These are phyloP conservation scores for Sparidentex hasta DNA, from an alignment of 2,797 vertebrate species.

Conservation along the genomic window DNA sequence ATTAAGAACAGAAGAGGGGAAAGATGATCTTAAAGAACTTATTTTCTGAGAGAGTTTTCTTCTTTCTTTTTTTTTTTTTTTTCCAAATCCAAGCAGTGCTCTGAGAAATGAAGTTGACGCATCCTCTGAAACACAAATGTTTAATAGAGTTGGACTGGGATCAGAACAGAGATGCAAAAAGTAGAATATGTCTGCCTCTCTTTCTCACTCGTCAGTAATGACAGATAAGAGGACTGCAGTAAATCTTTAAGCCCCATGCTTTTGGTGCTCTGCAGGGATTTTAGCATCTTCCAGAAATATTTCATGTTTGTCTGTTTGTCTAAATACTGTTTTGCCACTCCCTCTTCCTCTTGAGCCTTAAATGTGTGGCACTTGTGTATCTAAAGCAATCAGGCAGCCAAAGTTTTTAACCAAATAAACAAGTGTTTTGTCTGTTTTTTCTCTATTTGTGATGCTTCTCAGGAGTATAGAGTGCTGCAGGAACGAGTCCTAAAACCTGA, in stretches of 20 bases:
- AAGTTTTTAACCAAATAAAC: conserved; percentile 66
- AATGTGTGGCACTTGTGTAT: conserved; percentile 62
- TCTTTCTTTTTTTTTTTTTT: conserved; percentile 34
- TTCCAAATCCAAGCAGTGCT: conserved; percentile 72
- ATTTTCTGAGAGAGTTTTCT: conserved; percentile 78
- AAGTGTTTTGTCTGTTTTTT: conserved; percentile 45
- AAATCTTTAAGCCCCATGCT: conserved; percentile 86
- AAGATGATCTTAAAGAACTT: conserved; percentile 86
- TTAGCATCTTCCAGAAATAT: conserved; percentile 83
- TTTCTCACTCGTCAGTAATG: conserved; percentile 82
- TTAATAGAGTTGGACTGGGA: conserved; percentile 85
- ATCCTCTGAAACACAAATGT: conserved; percentile 80
- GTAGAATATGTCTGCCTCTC: conserved; percentile 81
- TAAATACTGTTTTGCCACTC: conserved; percentile 62
- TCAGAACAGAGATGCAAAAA: conserved; percentile 85
- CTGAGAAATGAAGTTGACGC: conserved; percentile 77
- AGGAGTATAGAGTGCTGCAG: conserved; percentile 19
- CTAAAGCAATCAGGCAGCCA: conserved; percentile 58
- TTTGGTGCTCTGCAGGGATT: conserved; percentile 86
- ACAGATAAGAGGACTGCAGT: conserved; percentile 84
- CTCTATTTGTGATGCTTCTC: conserved; percentile 52
- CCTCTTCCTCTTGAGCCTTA: conserved; percentile 59
- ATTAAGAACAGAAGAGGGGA: conserved; percentile 80
- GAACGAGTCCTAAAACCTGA: too few relatives aligned
- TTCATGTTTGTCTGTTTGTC: conserved; percentile 78